Base-by-base conservation (phyloP, 1,140 invertebrate species). In the Drepana arcuata region DNA sequence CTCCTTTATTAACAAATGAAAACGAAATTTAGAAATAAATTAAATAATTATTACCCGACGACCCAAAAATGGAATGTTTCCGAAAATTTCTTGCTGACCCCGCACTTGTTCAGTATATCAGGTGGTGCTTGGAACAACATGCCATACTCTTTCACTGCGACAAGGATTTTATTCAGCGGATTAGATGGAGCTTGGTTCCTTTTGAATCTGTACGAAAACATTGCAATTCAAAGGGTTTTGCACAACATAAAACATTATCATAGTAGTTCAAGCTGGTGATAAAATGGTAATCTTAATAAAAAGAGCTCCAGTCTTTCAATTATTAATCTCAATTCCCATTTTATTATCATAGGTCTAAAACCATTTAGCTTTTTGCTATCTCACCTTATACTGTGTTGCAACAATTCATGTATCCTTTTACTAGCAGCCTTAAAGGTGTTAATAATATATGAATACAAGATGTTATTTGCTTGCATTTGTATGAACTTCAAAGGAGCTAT, bases 141-240 rank as follows among this genome's bases (percentile, higher is more conserved):
- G 1, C 90, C 91, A 55, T 91, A 88, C 57, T 93, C 91, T 69
- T 91, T 92, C 18, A 94, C 89, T 2, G 92, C 89, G 7, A 93
- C 88, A 28, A 93, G 78, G 56, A 90, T 91, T 77, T 91, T 91
- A 48, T 92, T 89, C 3, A 84, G 42, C 0, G 68, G 67, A 45
- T 66, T 77, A 0, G 64, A 63, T 2, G 78, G 67, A 0, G 66
- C 57, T 4, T 82, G 63, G 39, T 75, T 83, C 29, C 56, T 77
- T 50, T 84, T 84, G 33, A 83, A 84, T 28, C 83, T 84, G 48
- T 15, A 53, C 12, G 16, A 21, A 18, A 9, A 30, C 32, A 60
- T 29, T 45, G 34, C 38, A 34, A 16, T 18, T 27, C 35, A 38
- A 48, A 40, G 39, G 48, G n/a, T n/a, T n/a, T n/a, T n/a, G n/a